Evolutionary conservation across 2,113 vertebrate species (phyloP).

Genomic region (Poecilia latipinna): DNA sequence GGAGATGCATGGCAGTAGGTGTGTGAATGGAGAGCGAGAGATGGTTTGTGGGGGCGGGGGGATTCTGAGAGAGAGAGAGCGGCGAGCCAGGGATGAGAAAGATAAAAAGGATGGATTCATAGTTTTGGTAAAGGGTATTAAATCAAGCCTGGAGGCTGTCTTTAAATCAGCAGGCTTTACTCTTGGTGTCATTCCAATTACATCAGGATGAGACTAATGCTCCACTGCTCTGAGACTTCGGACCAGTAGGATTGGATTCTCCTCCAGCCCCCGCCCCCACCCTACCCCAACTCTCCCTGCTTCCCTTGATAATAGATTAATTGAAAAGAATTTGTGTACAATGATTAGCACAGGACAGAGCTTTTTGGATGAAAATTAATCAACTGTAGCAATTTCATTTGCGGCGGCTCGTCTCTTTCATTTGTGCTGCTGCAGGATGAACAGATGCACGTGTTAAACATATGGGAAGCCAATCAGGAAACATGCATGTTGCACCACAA

Average conservation of each 20-base stretch:
- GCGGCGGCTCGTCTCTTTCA: conserved; percentile 17
- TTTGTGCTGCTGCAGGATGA: conserved; percentile 18
- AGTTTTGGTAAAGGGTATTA: conserved; percentile 89
- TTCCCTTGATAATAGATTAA: conserved; percentile 75
- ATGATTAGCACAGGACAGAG: conserved; percentile 68
- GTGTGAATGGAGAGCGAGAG: conserved; percentile 45
- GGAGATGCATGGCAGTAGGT: conserved; percentile 60
- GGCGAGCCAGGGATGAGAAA: conserved; percentile 50
- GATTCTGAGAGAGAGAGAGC: conserved; percentile 10
- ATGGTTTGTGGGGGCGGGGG: conserved; percentile 57
- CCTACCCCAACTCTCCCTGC: neutral
- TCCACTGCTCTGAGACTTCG: conserved; percentile 66
- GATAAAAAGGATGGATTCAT: conserved; percentile 89
- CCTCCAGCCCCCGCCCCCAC: conserved; percentile 38
- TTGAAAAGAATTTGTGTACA: conserved; percentile 75
- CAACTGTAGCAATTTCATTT: conserved; percentile 58
- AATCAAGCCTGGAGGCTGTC: conserved; percentile 84
- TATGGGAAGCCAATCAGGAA: conserved; percentile 6
- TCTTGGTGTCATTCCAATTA: conserved; percentile 75
- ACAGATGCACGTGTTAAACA: conserved; percentile 15
- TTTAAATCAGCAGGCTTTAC: conserved; percentile 80
- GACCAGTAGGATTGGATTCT: conserved; percentile 71
- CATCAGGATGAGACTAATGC: conserved; percentile 80
- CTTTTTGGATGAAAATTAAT: conserved; percentile 64
- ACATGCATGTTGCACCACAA: conserved; percentile 3